Percentiles rank a stretch among this genome's conserved stretches.
Conservation (phyloP, 2,797 vertebrate genomes). For the Bradypus variegatus region DNA sequence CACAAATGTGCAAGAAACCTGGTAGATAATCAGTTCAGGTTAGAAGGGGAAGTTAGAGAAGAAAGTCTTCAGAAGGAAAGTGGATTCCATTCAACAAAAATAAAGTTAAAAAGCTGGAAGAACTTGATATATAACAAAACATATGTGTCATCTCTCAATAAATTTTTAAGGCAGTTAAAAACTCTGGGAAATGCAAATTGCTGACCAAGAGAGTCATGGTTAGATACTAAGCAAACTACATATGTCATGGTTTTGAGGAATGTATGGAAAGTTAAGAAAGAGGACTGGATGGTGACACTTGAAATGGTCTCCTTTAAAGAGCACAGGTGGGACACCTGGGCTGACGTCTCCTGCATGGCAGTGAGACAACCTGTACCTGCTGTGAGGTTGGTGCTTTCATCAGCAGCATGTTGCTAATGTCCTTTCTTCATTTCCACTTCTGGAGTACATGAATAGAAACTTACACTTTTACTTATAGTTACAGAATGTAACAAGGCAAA, state of each 20-base stretch:
- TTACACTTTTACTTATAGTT: not conserved
- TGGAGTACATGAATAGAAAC: not conserved
- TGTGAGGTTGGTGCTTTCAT: accelerated
- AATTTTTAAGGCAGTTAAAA: not conserved
- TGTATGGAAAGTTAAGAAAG: not conserved
- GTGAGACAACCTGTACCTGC: not conserved
- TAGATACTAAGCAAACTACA: not conserved
- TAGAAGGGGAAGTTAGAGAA: not conserved
- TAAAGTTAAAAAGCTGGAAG: not conserved
- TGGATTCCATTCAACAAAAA: not conserved
- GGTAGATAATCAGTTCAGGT: not conserved
- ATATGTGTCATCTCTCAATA: not conserved
- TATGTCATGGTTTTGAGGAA: not conserved
- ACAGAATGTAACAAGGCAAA: not conserved
- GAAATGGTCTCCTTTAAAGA: not conserved
- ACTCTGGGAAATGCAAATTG: not conserved
- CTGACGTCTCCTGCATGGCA: not conserved
- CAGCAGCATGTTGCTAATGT: not conserved
- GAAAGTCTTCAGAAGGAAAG: not conserved
- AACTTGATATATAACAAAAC: not conserved
- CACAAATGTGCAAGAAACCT: not conserved
- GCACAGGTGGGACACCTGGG: not conserved
- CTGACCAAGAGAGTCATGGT: not conserved
- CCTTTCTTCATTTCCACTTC: not conserved
- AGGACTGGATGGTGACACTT: not conserved